Conservation (phyloP, 2,113 vertebrate genomes). For the Brachyhypopomus gauderio region DNA sequence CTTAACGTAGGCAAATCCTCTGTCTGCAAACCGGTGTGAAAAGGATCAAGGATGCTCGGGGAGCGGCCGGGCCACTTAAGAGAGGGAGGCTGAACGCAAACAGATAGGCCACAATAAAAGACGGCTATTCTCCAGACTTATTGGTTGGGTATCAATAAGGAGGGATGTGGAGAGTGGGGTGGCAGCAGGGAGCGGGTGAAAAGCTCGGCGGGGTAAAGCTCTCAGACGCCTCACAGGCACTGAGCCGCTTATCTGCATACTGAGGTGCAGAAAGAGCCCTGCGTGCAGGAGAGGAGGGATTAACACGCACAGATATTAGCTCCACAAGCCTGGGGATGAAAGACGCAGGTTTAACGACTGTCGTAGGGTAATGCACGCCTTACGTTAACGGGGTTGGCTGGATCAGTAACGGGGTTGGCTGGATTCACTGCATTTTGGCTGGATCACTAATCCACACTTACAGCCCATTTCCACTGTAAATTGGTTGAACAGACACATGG, state of each 20-base stretch:
- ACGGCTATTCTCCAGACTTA: constrained; percentile 68
- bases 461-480: no score
- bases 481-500: no score
- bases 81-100: constrained; percentile 53
- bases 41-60: constrained; percentile 74
- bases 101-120: constrained; percentile 63
- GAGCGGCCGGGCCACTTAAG: constrained; percentile 60
- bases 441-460: no score
- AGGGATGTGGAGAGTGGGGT: constrained; percentile 20
- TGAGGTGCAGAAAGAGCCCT: background rate
- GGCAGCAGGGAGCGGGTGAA: constrained; percentile 57
- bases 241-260: constrained; percentile 26
- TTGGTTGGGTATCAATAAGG: constrained; percentile 60
- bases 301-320: background rate
- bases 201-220: constrained; percentile 55
- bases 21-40: constrained; percentile 66
- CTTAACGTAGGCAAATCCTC: constrained; percentile 70
- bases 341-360: no score
- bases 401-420: no score
- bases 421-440: no score
- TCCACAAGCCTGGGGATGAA: background rate
- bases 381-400: no score
- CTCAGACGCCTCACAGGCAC: constrained; percentile 2
- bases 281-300: background rate
- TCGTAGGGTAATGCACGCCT: no score